Percentiles rank a stretch among this genome's conserved stretches.
Conservation (phyloP, 53 echinoderm and acorn worm genomes). For the Hippasteria phrygiana region DNA sequence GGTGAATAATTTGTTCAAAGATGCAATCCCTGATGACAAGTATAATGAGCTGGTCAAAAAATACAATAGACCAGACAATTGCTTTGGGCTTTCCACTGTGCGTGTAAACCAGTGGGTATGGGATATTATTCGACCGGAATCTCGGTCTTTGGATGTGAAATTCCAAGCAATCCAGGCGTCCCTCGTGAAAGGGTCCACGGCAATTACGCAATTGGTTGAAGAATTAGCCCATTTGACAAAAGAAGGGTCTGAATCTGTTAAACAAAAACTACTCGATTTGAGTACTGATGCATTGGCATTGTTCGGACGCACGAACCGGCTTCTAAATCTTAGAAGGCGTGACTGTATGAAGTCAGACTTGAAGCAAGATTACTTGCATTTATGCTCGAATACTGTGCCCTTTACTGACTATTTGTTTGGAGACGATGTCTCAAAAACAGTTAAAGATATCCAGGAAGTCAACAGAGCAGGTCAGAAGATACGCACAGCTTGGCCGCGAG, state of each 20-base stretch:
- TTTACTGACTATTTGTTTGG: conserved; percentile 63
- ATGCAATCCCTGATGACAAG: conserved; percentile 59
- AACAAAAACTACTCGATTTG: conserved; percentile 47
- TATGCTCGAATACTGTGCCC: conserved; percentile 51
- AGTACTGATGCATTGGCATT: conserved; percentile 62
- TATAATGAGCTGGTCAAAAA: conserved; percentile 38
- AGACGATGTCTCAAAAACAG: conserved; percentile 46
- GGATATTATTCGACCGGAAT: conserved; percentile 48
- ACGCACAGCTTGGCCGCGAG: background rate
- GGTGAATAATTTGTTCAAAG: conserved; percentile 56
- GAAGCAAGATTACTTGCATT: conserved; percentile 54
- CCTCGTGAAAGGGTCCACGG: conserved; percentile 62
- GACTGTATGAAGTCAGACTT: conserved; percentile 60
- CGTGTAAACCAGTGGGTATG: conserved; percentile 52
- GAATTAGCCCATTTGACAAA: conserved; percentile 26
- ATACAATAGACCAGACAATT: conserved; percentile 53
- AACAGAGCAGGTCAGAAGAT: conserved; percentile 55
- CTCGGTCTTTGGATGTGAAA: conserved; percentile 51
- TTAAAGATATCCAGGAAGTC: conserved; percentile 62
- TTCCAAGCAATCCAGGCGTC: conserved; percentile 43
- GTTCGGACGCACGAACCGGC: conserved; percentile 57
- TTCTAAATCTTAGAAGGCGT: conserved; percentile 51
- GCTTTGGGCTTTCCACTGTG: conserved; percentile 42
- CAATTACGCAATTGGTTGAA: conserved; percentile 29
- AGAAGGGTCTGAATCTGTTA: background rate